Percentiles rank a stretch among this genome's conserved stretches.
Evolutionary conservation across 2,888 invertebrate genomes (phyloP).

Genomic region (Drosophila peninsularis): DNA sequence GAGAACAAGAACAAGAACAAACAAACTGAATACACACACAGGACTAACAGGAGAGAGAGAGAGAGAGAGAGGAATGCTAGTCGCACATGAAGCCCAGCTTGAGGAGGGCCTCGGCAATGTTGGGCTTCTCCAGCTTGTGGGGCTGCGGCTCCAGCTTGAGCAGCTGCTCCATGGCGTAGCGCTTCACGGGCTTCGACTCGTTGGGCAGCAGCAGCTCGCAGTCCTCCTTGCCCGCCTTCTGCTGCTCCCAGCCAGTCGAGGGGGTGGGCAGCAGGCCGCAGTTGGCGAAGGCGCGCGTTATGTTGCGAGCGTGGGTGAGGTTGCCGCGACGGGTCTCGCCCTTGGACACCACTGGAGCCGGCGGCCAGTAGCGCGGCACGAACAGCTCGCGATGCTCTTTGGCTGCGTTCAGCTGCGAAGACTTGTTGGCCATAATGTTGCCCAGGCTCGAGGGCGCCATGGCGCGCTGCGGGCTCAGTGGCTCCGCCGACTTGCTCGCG

Average conservation of each 20-base stretch:
- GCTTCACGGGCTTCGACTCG: conserved; percentile 17
- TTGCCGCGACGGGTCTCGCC: conserved; percentile 55
- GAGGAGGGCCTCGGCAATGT: not conserved
- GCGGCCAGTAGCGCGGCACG: conserved; percentile 57
- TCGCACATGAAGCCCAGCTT: conserved; percentile 25
- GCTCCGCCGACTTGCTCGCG: not conserved
- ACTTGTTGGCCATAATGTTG: conserved; percentile 19
- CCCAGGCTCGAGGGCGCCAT: not conserved
- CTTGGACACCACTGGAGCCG: conserved; percentile 12
- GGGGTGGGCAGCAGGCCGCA: conserved; percentile 45
- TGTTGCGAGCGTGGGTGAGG: conserved; percentile 44
- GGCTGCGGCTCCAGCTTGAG: conserved; percentile 53
- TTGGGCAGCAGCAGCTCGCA: not conserved
- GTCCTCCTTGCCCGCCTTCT: not conserved
- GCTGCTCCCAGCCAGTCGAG: not conserved
- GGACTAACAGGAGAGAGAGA: conserved; percentile 5
- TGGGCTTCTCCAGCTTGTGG: conserved; percentile 23
- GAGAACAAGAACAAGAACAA: conserved; percentile 23
- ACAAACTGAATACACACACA: conserved; percentile 20
- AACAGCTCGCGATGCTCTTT: conserved; percentile 31
- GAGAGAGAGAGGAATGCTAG: conserved; percentile 3
- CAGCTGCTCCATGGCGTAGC: conserved; percentile 53
- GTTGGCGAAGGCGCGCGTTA: conserved; percentile 35
- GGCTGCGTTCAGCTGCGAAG: not conserved
- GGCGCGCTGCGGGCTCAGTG: not conserved